These are phyloP conservation scores for Drosophila arizonae DNA, from an alignment of 1,140 invertebrate genomes.

Conservation along the genomic window DNA sequence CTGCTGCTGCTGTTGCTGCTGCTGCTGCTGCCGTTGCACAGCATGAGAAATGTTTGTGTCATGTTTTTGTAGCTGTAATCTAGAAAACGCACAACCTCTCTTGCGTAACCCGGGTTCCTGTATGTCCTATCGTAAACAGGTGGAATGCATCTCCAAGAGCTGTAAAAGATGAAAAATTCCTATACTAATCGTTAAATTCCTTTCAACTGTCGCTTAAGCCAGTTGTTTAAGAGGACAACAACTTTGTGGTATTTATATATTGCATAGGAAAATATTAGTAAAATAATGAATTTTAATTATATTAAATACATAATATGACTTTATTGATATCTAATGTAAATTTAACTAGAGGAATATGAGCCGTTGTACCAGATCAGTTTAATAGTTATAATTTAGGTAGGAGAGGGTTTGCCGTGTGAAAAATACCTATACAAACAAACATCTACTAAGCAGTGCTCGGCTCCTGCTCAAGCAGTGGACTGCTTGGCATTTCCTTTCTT, in stretches of 20 bases:
- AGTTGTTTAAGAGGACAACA: background rate
- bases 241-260: too few relatives aligned
- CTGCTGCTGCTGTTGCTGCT: slow-evolving; percentile 3
- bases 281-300: too few relatives aligned
- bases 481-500: too few relatives aligned
- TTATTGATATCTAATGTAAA: too few relatives aligned
- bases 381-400: too few relatives aligned
- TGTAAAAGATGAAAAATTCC: background rate
- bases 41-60: slow-evolving; percentile 68
- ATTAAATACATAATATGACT: too few relatives aligned
- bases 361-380: too few relatives aligned
- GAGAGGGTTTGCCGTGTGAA: too few relatives aligned
- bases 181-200: slow-evolving; percentile 14
- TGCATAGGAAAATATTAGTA: background rate
- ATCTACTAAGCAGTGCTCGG: too few relatives aligned
- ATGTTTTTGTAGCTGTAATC: slow-evolving; percentile 50
- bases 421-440: too few relatives aligned
- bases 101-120: slow-evolving; percentile 53
- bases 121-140: slow-evolving; percentile 17
- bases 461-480: too few relatives aligned
- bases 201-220: background rate
- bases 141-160: slow-evolving; percentile 9
- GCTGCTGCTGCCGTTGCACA: slow-evolving; percentile 21
- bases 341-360: too few relatives aligned
- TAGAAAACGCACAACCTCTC: slow-evolving; percentile 53